phyloP scores from a whole-genome alignment of 1,140 invertebrate species.

The Megalopta genalis region DNA sequence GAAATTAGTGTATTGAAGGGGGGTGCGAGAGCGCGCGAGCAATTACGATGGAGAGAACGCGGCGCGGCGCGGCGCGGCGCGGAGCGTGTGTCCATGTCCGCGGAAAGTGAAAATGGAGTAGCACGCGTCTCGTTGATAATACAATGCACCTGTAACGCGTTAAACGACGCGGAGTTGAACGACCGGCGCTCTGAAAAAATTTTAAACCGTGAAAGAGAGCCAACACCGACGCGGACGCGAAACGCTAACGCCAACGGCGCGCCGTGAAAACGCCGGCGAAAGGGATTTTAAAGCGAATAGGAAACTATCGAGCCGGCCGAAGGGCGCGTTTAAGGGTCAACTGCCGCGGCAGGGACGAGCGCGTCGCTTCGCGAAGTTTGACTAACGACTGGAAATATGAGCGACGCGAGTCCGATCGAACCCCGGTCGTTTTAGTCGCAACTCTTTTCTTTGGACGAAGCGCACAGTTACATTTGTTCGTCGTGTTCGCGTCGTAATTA shows the following conservation, averaged over 20 bases:
- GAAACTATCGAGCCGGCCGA: slow-evolving; percentile 18
- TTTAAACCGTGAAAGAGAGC: slow-evolving; percentile 31
- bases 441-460: no score
- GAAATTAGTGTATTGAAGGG: no score
- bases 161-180: slow-evolving; percentile 29
- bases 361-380: no score
- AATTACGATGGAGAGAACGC: background rate
- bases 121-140: slow-evolving; percentile 19
- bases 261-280: background rate
- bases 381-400: no score
- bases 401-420: no score
- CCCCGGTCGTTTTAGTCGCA: no score
- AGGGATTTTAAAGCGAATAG: slow-evolving; percentile 49
- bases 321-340: slow-evolving; percentile 29
- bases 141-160: slow-evolving; percentile 34
- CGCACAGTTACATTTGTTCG: no score
- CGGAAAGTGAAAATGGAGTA: slow-evolving; percentile 36
- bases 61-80: background rate
- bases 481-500: no score
- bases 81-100: slow-evolving; percentile 2
- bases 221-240: background rate
- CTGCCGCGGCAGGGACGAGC: no score
- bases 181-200: slow-evolving; percentile 21
- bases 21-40: no score
- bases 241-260: background rate